Conservation (phyloP, 2,888 invertebrate species). For the Sphinx pinastri region DNA sequence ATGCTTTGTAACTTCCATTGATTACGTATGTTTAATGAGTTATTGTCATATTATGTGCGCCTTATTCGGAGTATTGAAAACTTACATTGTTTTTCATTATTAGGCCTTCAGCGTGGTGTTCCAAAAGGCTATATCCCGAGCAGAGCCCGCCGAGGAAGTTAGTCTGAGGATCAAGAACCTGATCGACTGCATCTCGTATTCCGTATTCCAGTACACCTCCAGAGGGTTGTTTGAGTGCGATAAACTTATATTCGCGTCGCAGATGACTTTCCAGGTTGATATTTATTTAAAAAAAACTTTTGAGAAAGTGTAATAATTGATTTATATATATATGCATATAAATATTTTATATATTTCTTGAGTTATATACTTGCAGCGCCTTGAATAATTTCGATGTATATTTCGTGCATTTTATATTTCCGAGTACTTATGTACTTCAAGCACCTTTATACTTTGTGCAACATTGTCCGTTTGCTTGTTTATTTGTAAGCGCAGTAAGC, state of each 20-base stretch:
- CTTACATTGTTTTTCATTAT: slow-evolving; percentile 14
- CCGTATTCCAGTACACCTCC: slow-evolving; percentile 97
- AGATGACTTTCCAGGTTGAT: slow-evolving; percentile 96
- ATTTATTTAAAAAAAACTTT: slow-evolving; percentile 9
- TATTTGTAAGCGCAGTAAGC: too few species aligned
- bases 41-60: too few species aligned
- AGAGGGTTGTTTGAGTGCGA: slow-evolving; percentile 98
- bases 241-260: slow-evolving; percentile 97
- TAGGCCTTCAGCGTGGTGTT: slow-evolving; percentile 99
- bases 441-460: too few species aligned
- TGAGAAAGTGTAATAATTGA: not conserved
- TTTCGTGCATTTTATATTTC: too few species aligned
- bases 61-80: not conserved
- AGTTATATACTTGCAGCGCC: too few species aligned
- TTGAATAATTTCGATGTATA: too few species aligned
- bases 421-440: too few species aligned
- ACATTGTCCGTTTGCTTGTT: too few species aligned
- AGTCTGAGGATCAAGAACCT: slow-evolving; percentile 91
- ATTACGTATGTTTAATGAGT: too few species aligned
- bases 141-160: slow-evolving; percentile 92
- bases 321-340: too few species aligned
- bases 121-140: slow-evolving; percentile 96
- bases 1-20: too few species aligned
- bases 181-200: slow-evolving; percentile 97
- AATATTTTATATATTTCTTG: too few species aligned